Conservation (phyloP, 1,140 invertebrate species). For the Atta colombica region DNA sequence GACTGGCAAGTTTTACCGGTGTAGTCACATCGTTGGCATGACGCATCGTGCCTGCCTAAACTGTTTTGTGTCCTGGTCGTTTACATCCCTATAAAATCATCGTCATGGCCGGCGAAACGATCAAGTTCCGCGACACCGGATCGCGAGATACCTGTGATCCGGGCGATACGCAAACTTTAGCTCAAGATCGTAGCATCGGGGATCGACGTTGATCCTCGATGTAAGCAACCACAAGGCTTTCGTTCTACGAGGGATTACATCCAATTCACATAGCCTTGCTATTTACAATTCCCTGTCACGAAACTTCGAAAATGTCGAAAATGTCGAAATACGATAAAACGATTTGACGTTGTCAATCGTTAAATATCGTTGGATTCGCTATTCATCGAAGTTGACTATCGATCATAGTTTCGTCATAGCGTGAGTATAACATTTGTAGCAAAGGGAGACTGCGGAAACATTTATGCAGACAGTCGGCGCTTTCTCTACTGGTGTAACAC, state of each 20-base stretch:
- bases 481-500: constrained; percentile 18
- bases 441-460: constrained; percentile 32
- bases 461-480: constrained; percentile 44
- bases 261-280: neutral
- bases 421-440: constrained; percentile 22
- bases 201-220: constrained; percentile 37
- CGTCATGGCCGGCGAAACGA: constrained; percentile 12
- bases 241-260: neutral
- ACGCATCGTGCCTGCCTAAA: constrained; percentile 9
- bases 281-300: constrained; percentile 5
- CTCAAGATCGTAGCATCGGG: constrained; percentile 36
- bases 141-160: constrained; percentile 51
- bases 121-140: constrained; percentile 28
- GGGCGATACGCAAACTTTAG: constrained; percentile 42
- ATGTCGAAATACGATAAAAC: neutral
- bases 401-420: neutral
- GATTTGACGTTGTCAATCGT: neutral
- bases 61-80: constrained; percentile 2
- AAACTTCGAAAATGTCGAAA: neutral
- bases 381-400: neutral
- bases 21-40: neutral
- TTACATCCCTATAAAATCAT: constrained; percentile 21
- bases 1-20: constrained; percentile 42
- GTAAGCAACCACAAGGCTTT: neutral
- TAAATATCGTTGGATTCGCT: neutral